Base-by-base conservation (phyloP, 2,797 vertebrate genomes). In the Cygnus olor region DNA sequence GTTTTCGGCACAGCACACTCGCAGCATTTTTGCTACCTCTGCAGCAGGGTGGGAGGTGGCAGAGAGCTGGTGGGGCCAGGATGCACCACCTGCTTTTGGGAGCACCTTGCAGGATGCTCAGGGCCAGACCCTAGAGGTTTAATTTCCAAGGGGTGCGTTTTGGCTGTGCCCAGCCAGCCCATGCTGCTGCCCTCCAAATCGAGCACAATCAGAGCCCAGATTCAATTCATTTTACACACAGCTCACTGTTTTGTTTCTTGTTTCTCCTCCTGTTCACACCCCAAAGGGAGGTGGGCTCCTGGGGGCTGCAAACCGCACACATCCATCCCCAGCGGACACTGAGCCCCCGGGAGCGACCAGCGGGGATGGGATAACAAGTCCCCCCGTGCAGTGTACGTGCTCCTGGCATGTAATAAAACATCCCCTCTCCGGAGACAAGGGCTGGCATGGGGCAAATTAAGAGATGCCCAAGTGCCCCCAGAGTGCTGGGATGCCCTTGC, bases 331-430 rank as follows among this genome's bases (percentile, higher is more conserved):
- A 64, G 68, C 34, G 69, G 20, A 1, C 72, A 9, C 6, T 6
- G 2, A 14, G 19, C 6, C 79, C 83, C 34, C 6, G 47, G 92
- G 96, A 89, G 74, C 7, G 14, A 79, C 79, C 44, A 0, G 90
- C 2, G 12, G 95, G 90, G 84, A 85, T 2, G 78, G 91, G 89
- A 90, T 96, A 97, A 97, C 93, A 91, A 97, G 92, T 85, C 94
- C 96, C 97, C 25, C 10, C 1, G 56, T 66, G 94, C 86, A 61
- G 71, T 19, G 4, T 54, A 2, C 25, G 40, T 70, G 95, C 76
- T 94, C 94, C 96, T 92, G 71, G 94, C 94, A 95, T 36, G 11
- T 54, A 95, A 92, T 94, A 97, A 97, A 98, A 98, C 97, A 97
- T 36, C 94, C 79, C 91, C 86, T 96, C 97, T 95, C 96, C 14